Conservation (phyloP, 2,113 vertebrate genomes). For the Natator depressus region DNA sequence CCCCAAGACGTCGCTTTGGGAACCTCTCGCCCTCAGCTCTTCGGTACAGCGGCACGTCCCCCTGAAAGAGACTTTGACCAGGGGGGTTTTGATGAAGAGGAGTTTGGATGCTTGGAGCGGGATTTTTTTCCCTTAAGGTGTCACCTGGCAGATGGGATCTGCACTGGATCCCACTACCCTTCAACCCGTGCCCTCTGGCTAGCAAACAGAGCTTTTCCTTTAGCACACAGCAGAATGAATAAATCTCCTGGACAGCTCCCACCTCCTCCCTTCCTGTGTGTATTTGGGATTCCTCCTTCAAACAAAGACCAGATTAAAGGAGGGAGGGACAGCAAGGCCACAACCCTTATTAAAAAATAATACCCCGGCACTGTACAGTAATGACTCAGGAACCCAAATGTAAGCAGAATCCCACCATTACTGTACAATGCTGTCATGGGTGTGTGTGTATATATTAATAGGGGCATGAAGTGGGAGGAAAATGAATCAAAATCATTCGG, state of each 20-base stretch:
- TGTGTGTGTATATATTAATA: accelerated
- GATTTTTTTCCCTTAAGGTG: background rate
- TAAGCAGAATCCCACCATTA: background rate
- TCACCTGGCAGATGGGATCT: background rate
- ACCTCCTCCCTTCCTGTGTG: constrained; percentile 9
- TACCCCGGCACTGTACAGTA: background rate
- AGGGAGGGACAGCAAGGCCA: background rate
- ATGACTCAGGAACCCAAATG: background rate
- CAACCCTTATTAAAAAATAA: background rate
- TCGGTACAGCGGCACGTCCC: background rate
- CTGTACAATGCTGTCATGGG: background rate
- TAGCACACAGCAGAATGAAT: accelerated
- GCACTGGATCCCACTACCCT: background rate
- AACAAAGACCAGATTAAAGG: constrained; percentile 14
- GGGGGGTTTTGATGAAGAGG: background rate
- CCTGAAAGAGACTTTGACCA: background rate
- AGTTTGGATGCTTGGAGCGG: background rate
- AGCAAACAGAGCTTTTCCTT: constrained; percentile 33
- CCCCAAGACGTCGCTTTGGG: background rate
- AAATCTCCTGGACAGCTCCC: background rate
- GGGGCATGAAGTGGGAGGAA: background rate
- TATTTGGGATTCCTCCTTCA: background rate
- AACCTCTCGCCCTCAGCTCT: background rate
- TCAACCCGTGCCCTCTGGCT: background rate
- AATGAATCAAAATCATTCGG: accelerated